Percentiles rank a stretch among this genome's conserved stretches.
Conservation (phyloP, 2,888 invertebrate species). For the Hydriomena furcata region DNA sequence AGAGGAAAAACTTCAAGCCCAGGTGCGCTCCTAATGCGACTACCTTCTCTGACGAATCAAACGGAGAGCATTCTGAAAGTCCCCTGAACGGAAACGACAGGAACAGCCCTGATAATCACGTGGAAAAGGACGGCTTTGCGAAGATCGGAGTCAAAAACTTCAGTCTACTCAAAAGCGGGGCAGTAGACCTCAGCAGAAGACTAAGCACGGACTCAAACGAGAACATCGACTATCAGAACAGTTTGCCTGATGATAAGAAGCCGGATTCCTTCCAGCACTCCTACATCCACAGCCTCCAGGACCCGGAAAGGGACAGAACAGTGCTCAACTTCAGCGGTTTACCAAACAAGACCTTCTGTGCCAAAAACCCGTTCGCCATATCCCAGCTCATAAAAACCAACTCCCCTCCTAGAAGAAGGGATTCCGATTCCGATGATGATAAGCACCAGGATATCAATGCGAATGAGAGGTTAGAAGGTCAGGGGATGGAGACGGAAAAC, state of each 20-base stretch:
- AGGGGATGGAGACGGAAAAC: conserved; percentile 62
- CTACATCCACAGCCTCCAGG: conserved; percentile 77
- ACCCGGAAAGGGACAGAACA: conserved; percentile 66
- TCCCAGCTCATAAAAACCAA: conserved; percentile 81
- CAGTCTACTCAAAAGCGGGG: conserved; percentile 74
- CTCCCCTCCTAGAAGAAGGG: conserved; percentile 80
- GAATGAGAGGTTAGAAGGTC: conserved; percentile 71
- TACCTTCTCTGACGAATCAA: conserved; percentile 76
- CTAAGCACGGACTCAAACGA: conserved; percentile 80
- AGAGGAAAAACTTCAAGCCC: conserved; percentile 91
- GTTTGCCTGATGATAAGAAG: conserved; percentile 72
- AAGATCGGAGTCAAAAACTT: conserved; percentile 81
- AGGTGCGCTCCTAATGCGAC: conserved; percentile 86
- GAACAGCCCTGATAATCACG: conserved; percentile 64
- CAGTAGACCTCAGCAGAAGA: conserved; percentile 78
- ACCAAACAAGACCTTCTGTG: conserved; percentile 80
- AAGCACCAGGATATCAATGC: conserved; percentile 78
- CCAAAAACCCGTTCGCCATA: conserved; percentile 83
- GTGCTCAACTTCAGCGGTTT: conserved; percentile 77
- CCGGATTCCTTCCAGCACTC: conserved; percentile 77
- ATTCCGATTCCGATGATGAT: conserved; percentile 76
- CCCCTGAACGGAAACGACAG: conserved; percentile 72
- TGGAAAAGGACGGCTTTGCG: conserved; percentile 57
- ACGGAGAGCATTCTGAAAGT: conserved; percentile 66
- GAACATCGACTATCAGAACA: conserved; percentile 78